Evolutionary conservation across 1,140 invertebrate species (phyloP).

Genomic region (honey bee (Apis mellifera)): Amel_HAv3.1 CM009933.2:11255501-11256000

Average conservation of each 20-base stretch:
- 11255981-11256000: too few species aligned
- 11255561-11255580: conserved; percentile 65
- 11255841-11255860: background rate
- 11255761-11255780: background rate
- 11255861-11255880: background rate
- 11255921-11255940: too few species aligned
- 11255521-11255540: conserved; percentile 64
- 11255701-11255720: background rate
- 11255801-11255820: conserved; percentile 12
- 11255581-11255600: conserved; percentile 24
- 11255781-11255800: conserved; percentile 26
- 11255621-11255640: conserved; percentile 19
- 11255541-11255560: conserved; percentile 59
- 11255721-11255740: background rate
- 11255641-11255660: conserved; percentile 5
- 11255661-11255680: background rate
- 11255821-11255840: conserved; percentile 20
- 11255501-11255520: conserved; percentile 50
- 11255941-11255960: too few species aligned
- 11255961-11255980: too few species aligned
- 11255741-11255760: too few species aligned
- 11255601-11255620: conserved; percentile 21
- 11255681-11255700: too few species aligned
- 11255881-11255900: background rate
- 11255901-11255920: too few species aligned